Conservation (phyloP, 2,113 vertebrate genomes). For the Plotosus lineatus region DNA sequence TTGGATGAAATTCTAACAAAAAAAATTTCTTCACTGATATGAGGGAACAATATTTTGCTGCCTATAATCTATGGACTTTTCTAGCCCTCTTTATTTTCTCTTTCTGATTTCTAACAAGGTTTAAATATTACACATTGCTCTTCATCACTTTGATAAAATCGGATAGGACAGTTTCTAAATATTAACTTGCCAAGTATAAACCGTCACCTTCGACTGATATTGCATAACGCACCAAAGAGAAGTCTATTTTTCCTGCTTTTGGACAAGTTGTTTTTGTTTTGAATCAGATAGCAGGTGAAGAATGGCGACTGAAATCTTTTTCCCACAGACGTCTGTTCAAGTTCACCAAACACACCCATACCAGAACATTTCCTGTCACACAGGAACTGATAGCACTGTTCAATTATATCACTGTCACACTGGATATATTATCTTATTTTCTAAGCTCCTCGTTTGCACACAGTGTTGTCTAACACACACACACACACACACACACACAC, state of each 20-base stretch:
- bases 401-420: constrained; percentile 42
- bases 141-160: constrained; percentile 2
- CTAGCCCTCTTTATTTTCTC: background rate
- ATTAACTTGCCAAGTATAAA: background rate
- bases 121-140: background rate
- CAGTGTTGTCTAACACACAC: background rate
- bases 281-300: constrained; percentile 24
- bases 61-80: background rate
- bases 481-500: background rate
- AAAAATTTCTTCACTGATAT: background rate
- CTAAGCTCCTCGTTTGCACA: constrained; percentile 44
- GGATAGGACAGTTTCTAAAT: background rate
- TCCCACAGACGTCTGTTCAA: background rate
- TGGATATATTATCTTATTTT: constrained; percentile 36
- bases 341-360: constrained; percentile 40
- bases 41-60: background rate
- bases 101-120: background rate
- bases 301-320: constrained; percentile 11
- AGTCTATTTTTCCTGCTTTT: background rate
- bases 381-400: constrained; percentile 50
- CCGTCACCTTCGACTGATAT: background rate
- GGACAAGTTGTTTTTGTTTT: constrained; percentile 30
- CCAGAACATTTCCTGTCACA: constrained; percentile 47
- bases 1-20: background rate
- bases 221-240: too few relatives aligned